Evolutionary conservation across 2,113 vertebrate genomes (phyloP), one percentile per base, ranked within the genome.

Genomic region (Stomatorhinus ivindoensis): DNA sequence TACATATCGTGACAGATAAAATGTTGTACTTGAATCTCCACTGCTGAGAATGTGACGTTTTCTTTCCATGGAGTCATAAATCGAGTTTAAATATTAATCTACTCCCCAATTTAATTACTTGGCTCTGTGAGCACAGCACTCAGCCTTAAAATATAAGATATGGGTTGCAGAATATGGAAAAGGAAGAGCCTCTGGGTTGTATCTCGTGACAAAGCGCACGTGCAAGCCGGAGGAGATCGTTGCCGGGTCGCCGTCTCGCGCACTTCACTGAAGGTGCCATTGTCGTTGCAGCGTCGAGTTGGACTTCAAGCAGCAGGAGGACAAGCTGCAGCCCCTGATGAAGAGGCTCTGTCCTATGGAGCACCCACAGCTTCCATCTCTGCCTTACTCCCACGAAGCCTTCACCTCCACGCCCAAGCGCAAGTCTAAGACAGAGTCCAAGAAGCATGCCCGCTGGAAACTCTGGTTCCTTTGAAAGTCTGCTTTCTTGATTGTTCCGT

Each of bases 361-460:
- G 89, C 98, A 98, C 92, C 93, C 95, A 95, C 97, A 96, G 96
- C 97, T 98, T 69, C 94, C 96, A 93, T 95, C 97, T 93, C 96
- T 97, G 97, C 97, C 98, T 97, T 99, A 99, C 93, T 94, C 98
- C 93, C 97, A 97, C 95, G 98, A 99, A 96, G 96, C 96, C 91
- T 97, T 96, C 96, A 96, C 97, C 95, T 97, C 98, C 35, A 98
- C 98, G 91, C 98, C 98, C 84, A 99, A 98, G 95, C 98, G 98
- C 97, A 99, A 99, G 97, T 96, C 98, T 95, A 99, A 99, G 97
- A 97, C 97, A 85, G 98, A 99, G 93, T 97, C 98, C 93, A 99
- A 99, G 97, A 99, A 99, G 96, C 98, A 99, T 0, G 98, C 97
- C 88, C 97, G 98, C 89, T 99, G 98, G 98, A 99, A 98, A 99